These are phyloP conservation scores for Pyralis farinalis DNA, from an alignment of 2,888 invertebrate species.

Conservation along the genomic window DNA sequence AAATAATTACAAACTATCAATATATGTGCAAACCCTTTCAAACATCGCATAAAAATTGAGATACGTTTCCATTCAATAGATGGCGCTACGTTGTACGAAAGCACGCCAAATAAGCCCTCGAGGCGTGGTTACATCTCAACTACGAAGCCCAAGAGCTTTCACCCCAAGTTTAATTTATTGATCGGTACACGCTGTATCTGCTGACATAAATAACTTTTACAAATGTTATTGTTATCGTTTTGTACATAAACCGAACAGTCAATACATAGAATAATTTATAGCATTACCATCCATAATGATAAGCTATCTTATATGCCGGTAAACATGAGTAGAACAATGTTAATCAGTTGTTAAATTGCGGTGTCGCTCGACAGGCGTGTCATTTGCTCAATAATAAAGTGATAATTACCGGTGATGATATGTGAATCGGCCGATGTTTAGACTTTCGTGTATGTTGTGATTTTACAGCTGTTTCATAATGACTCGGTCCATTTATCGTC, in stretches of 20 bases:
- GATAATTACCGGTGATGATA: slow-evolving; percentile 14
- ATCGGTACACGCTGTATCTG: slow-evolving; percentile 39
- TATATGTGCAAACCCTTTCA: no score
- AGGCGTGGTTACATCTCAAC: slow-evolving; percentile 58
- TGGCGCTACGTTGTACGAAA: slow-evolving; percentile 44
- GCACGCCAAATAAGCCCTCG: slow-evolving; percentile 40
- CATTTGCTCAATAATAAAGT: slow-evolving; percentile 39
- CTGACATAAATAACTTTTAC: slow-evolving; percentile 46
- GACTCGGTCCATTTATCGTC: slow-evolving; percentile 71
- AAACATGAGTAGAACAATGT: slow-evolving; percentile 38
- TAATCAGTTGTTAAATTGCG: slow-evolving; percentile 50
- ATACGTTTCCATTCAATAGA: slow-evolving; percentile 31
- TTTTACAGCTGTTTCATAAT: slow-evolving; percentile 33
- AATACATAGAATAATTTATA: slow-evolving; percentile 21
- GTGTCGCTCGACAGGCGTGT: slow-evolving; percentile 44
- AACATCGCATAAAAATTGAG: no score
- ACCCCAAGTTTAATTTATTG: slow-evolving; percentile 63
- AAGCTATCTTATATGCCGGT: slow-evolving; percentile 35
- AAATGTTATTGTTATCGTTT: slow-evolving; percentile 33
- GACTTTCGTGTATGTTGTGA: slow-evolving; percentile 25
- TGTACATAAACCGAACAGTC: slow-evolving; percentile 24
- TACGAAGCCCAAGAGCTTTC: slow-evolving; percentile 42
- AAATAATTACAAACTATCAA: no score
- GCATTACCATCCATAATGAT: slow-evolving; percentile 33
- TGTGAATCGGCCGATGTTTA: slow-evolving; percentile 9